Conservation (phyloP, 35 echinoderm and acorn worm species). For the Heliocidaris tuberculata region DNA sequence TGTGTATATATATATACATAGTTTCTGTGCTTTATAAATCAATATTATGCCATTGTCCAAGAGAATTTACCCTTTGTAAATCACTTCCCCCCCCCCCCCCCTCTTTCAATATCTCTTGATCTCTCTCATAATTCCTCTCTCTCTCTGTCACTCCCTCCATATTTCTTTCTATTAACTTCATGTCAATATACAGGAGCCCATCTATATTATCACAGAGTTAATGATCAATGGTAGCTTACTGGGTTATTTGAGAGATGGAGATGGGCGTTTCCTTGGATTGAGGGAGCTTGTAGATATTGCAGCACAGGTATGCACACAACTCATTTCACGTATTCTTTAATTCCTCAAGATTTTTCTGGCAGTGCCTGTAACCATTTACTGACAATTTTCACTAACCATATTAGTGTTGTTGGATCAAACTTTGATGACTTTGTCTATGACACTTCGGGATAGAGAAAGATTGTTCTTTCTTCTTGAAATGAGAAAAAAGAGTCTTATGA, state of each 20-base stretch:
- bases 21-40: too few species aligned
- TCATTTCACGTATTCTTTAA: background rate
- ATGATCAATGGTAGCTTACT: constrained; percentile 88
- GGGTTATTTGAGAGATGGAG: constrained; percentile 78
- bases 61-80: too few species aligned
- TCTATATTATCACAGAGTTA: constrained; percentile 95
- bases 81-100: too few species aligned
- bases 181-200: constrained; percentile 78
- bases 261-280: constrained; percentile 57
- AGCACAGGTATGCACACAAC: constrained; percentile 46
- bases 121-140: background rate
- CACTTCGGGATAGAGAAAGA: background rate
- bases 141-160: background rate
- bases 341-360: too few species aligned
- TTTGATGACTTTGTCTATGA: background rate
- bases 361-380: background rate
- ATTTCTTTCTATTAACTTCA: background rate
- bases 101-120: background rate
- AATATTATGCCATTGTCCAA: too few species aligned
- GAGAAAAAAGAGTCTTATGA: too few species aligned
- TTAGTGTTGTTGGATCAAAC: background rate
- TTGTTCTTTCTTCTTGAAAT: background rate
- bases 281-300: constrained; percentile 60
- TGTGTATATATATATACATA: too few species aligned
- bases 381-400: background rate